Evolutionary conservation across 1,140 invertebrate genomes (phyloP).

Genomic region (Zaprionus gabonicus): DNA sequence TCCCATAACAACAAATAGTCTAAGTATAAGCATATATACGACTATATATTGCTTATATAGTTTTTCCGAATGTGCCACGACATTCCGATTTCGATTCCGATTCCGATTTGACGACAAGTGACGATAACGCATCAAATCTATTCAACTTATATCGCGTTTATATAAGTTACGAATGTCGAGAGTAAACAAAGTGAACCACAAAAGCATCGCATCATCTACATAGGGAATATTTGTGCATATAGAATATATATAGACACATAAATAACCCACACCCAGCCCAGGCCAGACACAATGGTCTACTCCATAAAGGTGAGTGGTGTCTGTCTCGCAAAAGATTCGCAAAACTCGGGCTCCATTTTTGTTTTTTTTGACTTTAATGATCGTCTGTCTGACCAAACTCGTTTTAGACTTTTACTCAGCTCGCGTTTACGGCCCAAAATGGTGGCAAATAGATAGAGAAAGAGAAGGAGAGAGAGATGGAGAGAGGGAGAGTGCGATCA

Average conservation of each 20-base stretch:
- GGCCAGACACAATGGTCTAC: constrained; percentile 61
- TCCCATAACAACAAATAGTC: background rate
- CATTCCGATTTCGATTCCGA: background rate
- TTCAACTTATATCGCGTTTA: constrained; percentile 13
- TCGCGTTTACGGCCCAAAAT: background rate
- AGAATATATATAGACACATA: constrained; percentile 9
- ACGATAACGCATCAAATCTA: constrained; percentile 14
- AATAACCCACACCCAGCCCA: constrained; percentile 26
- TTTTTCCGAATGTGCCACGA: background rate
- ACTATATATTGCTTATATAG: background rate
- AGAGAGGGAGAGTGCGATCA: background rate
- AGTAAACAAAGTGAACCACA: background rate
- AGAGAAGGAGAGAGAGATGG: background rate
- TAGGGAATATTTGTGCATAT: background rate
- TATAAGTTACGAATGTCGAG: constrained; percentile 7
- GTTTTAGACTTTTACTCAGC: constrained; percentile 36
- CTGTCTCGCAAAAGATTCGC: constrained; percentile 12
- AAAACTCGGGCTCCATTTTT: constrained; percentile 23
- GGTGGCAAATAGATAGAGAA: background rate
- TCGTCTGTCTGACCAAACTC: constrained; percentile 28
- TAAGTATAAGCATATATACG: background rate
- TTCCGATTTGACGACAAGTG: background rate
- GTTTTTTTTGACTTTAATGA: constrained; percentile 1
- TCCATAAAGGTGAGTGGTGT: constrained; percentile 68
- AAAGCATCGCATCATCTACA: constrained; percentile 4